Evolutionary conservation across 2,888 invertebrate genomes (phyloP), one percentile per base, ranked within the genome.

Genomic region (Pandemis heparana): DNA sequence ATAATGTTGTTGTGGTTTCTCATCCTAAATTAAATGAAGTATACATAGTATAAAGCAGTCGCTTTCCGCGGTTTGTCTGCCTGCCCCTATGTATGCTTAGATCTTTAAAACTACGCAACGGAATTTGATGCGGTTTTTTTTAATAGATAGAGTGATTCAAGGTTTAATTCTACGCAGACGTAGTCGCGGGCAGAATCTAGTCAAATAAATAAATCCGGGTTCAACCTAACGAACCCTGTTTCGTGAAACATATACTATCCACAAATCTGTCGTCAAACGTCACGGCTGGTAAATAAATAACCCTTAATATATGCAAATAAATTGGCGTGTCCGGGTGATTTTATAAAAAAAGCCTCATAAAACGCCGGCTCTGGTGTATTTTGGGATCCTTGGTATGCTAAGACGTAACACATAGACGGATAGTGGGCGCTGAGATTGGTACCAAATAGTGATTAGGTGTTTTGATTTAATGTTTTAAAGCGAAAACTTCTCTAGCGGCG

Each of bases 251-350:
- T 14, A n/a, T 10, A 38, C 38, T 43, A 43, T 53, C 56, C 8
- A 56, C 66, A 67, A 67, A 67, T 56, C 56, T 41, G 66, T 67
- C 56, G 38, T 5, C 66, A 12, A 14, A n/a, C 14, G 53, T 67
- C 66, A 65, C 65, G 8, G 12, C 9, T 10, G 6, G 8, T 18
- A 65, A 23, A 65, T 65, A 65, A 64, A 65, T 67, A 67, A 66
- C n/a, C 66, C 56, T 56, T 56, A 67, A 39, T 66, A 66, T 56
- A 66, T 56, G 66, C 66, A 56, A 56, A 67, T 67, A 67, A 67
- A 56, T 67, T 67, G 66, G 53, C 66, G 66, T 41, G 51, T 23
- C 51, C 48, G 65, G 48, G 32, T 51, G n/a, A 65, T 65, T 65
- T 65, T 65, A 51, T 61, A 61, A 61, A 61, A 59, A 67, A 56